Evolutionary conservation across 2,888 invertebrate species (phyloP).

Genomic region (Chironomus tentans): DNA sequence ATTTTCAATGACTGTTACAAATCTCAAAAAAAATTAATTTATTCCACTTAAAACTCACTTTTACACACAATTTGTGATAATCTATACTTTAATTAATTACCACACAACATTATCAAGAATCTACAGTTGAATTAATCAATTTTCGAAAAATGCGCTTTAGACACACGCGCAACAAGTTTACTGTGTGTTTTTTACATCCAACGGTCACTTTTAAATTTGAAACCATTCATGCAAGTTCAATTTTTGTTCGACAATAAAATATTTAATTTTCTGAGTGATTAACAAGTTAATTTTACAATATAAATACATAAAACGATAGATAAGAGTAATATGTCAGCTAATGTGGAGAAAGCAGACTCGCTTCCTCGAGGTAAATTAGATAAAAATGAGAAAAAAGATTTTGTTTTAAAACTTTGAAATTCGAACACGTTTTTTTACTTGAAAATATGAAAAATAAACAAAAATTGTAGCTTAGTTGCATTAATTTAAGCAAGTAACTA

Average conservation of each 20-base stretch:
- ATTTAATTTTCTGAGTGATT: background rate
- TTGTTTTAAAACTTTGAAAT: background rate
- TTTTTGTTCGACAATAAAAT: background rate
- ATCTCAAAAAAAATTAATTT: no score
- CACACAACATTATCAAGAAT: no score
- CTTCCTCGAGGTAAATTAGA: background rate
- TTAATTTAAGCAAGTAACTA: background rate
- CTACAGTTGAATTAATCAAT: no score
- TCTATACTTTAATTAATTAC: no score
- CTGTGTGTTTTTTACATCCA: no score
- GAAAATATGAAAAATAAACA: background rate
- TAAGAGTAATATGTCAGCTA: background rate
- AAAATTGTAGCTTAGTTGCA: background rate
- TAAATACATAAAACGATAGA: background rate
- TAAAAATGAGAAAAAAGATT: background rate
- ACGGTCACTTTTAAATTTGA: no score
- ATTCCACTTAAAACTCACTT: no score
- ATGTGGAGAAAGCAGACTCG: background rate
- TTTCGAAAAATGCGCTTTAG: no score
- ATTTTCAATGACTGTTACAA: no score
- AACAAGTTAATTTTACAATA: background rate
- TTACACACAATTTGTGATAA: no score
- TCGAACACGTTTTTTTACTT: background rate
- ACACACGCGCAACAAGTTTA: no score
- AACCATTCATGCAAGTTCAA: background rate